These are phyloP conservation scores for Protaetia brevitarsis DNA, from an alignment of 1,140 invertebrate species.

Conservation along the genomic window DNA sequence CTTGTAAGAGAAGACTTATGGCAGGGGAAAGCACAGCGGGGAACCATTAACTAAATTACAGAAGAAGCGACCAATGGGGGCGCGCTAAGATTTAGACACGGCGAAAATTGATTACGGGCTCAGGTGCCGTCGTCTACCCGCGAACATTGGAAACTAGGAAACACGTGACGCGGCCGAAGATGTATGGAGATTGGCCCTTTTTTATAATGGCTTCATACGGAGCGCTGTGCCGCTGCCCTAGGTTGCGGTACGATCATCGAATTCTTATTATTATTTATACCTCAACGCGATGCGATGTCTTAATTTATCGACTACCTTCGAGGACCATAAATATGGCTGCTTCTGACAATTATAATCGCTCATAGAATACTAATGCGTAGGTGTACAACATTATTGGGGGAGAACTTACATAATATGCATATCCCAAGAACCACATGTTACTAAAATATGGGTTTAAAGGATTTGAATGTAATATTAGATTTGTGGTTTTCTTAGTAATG, in stretches of 20 bases:
- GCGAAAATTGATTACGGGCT: conserved; percentile 43
- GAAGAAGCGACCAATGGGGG: conserved; percentile 46
- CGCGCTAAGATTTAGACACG: conserved; percentile 42
- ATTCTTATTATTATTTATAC: conserved; percentile 4
- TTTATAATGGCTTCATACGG: conserved; percentile 23
- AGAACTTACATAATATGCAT: too few species aligned
- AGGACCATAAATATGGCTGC: neutral
- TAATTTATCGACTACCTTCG: neutral
- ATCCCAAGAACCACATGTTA: too few species aligned
- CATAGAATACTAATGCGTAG: neutral
- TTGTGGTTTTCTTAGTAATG: too few species aligned
- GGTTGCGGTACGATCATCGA: neutral
- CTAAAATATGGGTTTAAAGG: too few species aligned
- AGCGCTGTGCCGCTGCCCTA: neutral
- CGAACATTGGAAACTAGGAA: conserved; percentile 36
- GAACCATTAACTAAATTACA: conserved; percentile 50
- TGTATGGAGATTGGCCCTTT: conserved; percentile 24
- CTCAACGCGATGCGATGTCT: conserved; percentile 1
- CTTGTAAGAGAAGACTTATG: conserved; percentile 48
- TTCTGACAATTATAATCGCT: conserved; percentile 5
- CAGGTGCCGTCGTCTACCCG: conserved; percentile 38
- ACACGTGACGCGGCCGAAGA: conserved; percentile 28
- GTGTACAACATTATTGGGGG: neutral
- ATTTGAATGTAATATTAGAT: too few species aligned
- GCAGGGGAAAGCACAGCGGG: conserved; percentile 43